A percentile compares a stretch with the other conserved stretches of the same genome.
phyloP scores from a whole-genome alignment of 1,140 invertebrate genomes.

The Dufourea novaeangliae region DNA sequence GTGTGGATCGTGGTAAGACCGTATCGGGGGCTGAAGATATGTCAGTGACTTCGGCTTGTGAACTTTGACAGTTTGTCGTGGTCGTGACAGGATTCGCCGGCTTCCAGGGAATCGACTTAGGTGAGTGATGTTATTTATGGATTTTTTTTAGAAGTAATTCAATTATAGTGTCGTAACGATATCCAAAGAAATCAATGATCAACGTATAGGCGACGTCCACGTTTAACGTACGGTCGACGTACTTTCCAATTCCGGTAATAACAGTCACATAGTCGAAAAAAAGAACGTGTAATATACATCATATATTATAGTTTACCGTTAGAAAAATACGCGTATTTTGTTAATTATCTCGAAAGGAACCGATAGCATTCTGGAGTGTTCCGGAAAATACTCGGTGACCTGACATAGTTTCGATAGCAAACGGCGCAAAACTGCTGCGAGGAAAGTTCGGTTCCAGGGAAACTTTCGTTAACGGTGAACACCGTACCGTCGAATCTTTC shows the following conservation, averaged over 20 bases:
- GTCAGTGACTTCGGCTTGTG: slow-evolving; percentile 64
- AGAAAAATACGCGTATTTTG: background rate
- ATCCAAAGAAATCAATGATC: no score
- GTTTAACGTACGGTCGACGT: no score
- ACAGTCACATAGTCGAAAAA: no score
- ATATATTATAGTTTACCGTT: no score
- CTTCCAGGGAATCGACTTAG: slow-evolving; percentile 37
- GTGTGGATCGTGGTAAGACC: slow-evolving; percentile 28
- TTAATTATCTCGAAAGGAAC: background rate
- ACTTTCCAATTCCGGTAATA: no score
- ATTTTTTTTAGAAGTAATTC: no score
- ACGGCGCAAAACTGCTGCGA: slow-evolving; percentile 18
- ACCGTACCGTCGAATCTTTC: background rate
- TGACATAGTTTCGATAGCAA: slow-evolving; percentile 46
- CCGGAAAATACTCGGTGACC: slow-evolving; percentile 35
- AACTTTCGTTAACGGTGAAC: background rate
- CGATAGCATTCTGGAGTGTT: slow-evolving; percentile 39
- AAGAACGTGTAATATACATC: no score
- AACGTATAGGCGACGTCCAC: no score
- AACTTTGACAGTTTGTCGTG: slow-evolving; percentile 61
- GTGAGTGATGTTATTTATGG: no score
- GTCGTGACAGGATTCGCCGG: slow-evolving; percentile 49
- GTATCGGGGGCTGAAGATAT: slow-evolving; percentile 44
- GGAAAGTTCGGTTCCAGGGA: slow-evolving; percentile 7
- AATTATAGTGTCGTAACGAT: no score